phyloP scores from a whole-genome alignment of 2,888 invertebrate species.

The Cataglyphis rosenhaueri region DNA sequence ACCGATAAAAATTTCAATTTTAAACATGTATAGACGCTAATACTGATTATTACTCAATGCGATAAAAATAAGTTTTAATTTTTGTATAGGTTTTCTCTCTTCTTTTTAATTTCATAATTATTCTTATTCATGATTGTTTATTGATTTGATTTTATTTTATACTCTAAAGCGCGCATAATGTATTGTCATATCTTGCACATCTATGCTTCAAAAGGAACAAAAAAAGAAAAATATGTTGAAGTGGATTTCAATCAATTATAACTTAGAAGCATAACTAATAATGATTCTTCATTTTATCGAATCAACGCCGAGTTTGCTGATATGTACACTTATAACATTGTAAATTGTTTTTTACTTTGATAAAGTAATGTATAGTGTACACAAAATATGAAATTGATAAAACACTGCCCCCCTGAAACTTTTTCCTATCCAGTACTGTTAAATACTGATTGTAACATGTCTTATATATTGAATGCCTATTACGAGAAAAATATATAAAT shows the following conservation, averaged over 20 bases:
- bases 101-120: slow-evolving; percentile 61
- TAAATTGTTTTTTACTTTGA: slow-evolving; percentile 72
- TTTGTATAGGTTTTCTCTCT: slow-evolving; percentile 80
- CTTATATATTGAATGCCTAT: slow-evolving; percentile 74
- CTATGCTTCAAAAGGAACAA: neutral
- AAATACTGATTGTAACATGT: slow-evolving; percentile 52
- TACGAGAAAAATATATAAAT: slow-evolving; percentile 69
- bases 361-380: slow-evolving; percentile 71
- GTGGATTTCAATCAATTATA: slow-evolving; percentile 52
- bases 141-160: slow-evolving; percentile 13
- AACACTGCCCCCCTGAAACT: slow-evolving; percentile 60
- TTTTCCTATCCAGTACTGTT: slow-evolving; percentile 57
- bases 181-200: slow-evolving; percentile 21
- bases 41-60: slow-evolving; percentile 63
- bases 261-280: slow-evolving; percentile 52
- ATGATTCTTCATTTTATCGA: slow-evolving; percentile 41
- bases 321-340: slow-evolving; percentile 66
- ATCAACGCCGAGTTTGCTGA: slow-evolving; percentile 57
- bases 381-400: slow-evolving; percentile 56
- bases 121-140: slow-evolving; percentile 14
- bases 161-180: slow-evolving; percentile 27
- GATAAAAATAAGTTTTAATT: slow-evolving; percentile 71
- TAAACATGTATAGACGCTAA: slow-evolving; percentile 31
- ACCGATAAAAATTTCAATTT: slow-evolving; percentile 52
- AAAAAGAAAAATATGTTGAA: neutral